phyloP scores from a whole-genome alignment of 2,888 invertebrate species.

The Meloe dianella region DNA sequence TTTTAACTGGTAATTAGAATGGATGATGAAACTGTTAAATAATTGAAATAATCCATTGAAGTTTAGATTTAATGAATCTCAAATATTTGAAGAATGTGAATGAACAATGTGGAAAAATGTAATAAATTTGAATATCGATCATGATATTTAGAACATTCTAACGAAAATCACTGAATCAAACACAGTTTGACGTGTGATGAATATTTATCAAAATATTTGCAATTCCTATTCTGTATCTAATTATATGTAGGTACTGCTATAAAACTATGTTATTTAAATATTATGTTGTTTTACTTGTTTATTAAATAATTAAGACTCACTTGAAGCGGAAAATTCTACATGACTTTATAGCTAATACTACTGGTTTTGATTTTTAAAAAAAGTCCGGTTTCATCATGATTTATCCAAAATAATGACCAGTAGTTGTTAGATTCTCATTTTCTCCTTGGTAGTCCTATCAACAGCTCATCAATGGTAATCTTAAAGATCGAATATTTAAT shows the following conservation, averaged over 20 bases:
- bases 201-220: neutral
- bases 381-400: neutral
- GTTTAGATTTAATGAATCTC: neutral
- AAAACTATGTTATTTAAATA: too few relatives aligned
- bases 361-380: neutral
- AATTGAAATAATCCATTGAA: neutral
- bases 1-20: neutral
- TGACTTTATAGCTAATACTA: neutral
- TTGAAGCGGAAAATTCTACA: neutral
- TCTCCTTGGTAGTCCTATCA: neutral
- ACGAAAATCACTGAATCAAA: neutral
- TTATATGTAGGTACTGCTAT: too few relatives aligned
- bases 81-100: neutral
- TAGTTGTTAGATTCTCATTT: neutral
- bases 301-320: neutral
- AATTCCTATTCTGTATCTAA: neutral
- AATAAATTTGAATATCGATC: neutral
- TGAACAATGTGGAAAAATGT: neutral
- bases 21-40: neutral
- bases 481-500: neutral
- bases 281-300: neutral
- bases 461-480: neutral
- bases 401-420: neutral
- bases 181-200: neutral
- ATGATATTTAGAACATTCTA: neutral